These are phyloP conservation scores for Leptopterna dolabrata DNA, from an alignment of 2,888 invertebrate species.

Conservation along the genomic window DNA sequence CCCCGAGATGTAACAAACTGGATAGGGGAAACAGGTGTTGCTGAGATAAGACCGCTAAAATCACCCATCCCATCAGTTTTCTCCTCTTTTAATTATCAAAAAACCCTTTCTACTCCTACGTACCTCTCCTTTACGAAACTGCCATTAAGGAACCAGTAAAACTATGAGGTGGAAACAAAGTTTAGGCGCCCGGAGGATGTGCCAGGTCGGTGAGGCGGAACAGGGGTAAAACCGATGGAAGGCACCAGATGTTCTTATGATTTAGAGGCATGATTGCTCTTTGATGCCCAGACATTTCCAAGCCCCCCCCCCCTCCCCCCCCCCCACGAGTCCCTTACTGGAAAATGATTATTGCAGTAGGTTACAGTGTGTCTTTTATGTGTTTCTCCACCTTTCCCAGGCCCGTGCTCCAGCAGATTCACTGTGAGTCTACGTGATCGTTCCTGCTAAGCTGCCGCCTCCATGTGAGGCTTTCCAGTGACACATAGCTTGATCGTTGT, in stretches of 20 bases:
- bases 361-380: conserved; percentile 57
- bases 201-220: not conserved
- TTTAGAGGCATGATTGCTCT: conserved; percentile 57
- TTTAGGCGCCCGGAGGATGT: not conserved
- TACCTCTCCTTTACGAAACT: not conserved
- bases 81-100: conserved; percentile 42
- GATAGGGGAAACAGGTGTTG: conserved; percentile 12
- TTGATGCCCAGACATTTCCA: conserved; percentile 53
- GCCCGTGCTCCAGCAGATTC: not conserved
- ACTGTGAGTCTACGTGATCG: conserved; percentile 29
- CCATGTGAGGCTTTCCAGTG: not conserved
- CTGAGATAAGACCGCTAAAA: conserved; percentile 23
- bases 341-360: conserved; percentile 58
- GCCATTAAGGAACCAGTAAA: conserved; percentile 42
- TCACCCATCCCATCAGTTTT: not conserved
- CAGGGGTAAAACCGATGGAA: conserved; percentile 17
- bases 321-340: conserved; percentile 43
- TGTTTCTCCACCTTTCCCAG: conserved; percentile 27
- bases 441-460: not conserved
- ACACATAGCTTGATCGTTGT: not conserved
- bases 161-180: conserved; percentile 39
- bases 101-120: not conserved
- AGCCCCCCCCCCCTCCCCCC: not conserved
- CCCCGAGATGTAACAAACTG: not conserved
- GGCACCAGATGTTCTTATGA: conserved; percentile 50